Evolutionary conservation across 2,888 invertebrate genomes (phyloP).

Genomic region (Chalcis sispes): DNA sequence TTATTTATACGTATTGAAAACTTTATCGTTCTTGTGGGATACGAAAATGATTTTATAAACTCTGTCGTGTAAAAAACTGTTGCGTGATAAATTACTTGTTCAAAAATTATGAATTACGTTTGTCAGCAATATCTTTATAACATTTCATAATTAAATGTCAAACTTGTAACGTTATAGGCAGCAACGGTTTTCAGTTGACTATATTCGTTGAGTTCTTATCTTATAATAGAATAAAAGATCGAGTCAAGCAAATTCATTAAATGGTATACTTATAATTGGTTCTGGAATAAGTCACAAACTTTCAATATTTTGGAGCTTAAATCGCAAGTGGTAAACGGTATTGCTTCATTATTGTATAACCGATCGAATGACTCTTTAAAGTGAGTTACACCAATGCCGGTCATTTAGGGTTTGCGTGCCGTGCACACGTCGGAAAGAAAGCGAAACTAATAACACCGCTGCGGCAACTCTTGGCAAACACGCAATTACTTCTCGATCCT

Average conservation of each 20-base stretch:
- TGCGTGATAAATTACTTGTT: too few species aligned
- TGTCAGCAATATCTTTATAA: not conserved
- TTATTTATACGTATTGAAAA: too few species aligned
- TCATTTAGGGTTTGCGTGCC: conserved; percentile 46
- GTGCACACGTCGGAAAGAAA: conserved; percentile 57
- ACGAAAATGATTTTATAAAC: too few species aligned
- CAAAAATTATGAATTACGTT: conserved; percentile 10
- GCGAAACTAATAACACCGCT: conserved; percentile 70
- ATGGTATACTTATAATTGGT: not conserved
- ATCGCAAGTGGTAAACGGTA: conserved; percentile 25
- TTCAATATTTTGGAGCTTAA: conserved; percentile 30
- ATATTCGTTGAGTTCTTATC: too few species aligned
- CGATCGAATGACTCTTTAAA: conserved; percentile 36
- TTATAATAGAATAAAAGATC: conserved; percentile 4
- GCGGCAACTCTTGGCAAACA: conserved; percentile 66
- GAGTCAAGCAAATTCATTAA: not conserved
- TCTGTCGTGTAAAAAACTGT: too few species aligned
- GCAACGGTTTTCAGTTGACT: not conserved
- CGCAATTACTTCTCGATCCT: conserved; percentile 65
- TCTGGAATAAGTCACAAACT: conserved; percentile 9
- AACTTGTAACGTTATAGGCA: not conserved
- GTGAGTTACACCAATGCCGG: conserved; percentile 46
- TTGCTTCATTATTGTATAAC: conserved; percentile 38
- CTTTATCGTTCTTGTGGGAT: too few species aligned
- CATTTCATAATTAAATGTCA: conserved; percentile 19